A percentile compares a stretch with the other conserved stretches of the same genome.
phyloP scores from a whole-genome alignment of 2,797 vertebrate genomes.

The Neosilurus mollespiculum region DNA sequence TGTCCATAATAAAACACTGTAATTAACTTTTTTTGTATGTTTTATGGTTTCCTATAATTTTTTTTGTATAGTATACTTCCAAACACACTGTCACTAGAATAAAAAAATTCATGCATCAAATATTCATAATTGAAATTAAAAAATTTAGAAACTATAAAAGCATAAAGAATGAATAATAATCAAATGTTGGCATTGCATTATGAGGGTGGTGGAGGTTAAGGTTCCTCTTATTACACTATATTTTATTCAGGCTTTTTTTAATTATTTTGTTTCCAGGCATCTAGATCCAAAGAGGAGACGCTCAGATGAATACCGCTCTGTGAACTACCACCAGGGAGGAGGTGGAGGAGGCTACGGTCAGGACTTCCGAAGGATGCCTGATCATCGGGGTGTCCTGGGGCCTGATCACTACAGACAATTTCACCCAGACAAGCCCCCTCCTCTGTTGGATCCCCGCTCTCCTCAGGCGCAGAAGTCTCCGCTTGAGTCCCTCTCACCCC shows the following conservation, averaged over 20 bases:
- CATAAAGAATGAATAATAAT: neutral
- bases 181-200: neutral
- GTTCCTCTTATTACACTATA: neutral
- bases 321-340: constrained; percentile 71
- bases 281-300: constrained; percentile 89
- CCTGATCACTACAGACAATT: constrained; percentile 90
- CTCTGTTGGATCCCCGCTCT: constrained; percentile 86
- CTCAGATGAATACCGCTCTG: constrained; percentile 83
- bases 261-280: constrained; percentile 72
- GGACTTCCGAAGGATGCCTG: constrained; percentile 91
- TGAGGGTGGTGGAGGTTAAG: neutral
- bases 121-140: neutral
- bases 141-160: neutral
- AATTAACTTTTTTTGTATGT: no score
- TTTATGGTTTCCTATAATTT: no score
- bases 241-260: neutral
- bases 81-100: neutral
- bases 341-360: constrained; percentile 79
- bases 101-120: neutral
- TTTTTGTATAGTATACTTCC: no score
- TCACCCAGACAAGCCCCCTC: constrained; percentile 87
- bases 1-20: no score
- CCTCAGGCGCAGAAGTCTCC: constrained; percentile 93
- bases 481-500: constrained; percentile 85
- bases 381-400: constrained; percentile 76